A percentile compares a stretch with the other conserved stretches of the same genome.
Evolutionary conservation across 2,113 vertebrate species (phyloP).

Genomic region (Helogale parvula): DNA sequence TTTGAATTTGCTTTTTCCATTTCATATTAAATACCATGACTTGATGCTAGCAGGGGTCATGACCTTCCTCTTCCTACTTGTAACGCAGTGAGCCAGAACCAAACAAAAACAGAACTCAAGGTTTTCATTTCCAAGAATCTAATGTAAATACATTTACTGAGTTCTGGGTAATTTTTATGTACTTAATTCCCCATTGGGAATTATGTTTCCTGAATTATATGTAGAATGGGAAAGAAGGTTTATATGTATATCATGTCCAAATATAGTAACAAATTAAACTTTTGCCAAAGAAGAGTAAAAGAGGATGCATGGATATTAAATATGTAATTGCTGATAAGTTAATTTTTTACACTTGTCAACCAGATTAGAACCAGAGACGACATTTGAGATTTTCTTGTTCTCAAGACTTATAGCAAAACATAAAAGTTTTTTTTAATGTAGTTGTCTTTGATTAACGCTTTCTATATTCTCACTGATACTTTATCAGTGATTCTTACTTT

Average conservation of each 20-base stretch:
- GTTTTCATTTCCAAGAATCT: constrained; percentile 35
- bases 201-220: background rate
- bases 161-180: background rate
- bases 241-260: background rate
- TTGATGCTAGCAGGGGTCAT: background rate
- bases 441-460: background rate
- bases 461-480: background rate
- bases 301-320: background rate
- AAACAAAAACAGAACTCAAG: background rate
- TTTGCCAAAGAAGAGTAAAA: background rate
- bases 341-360: background rate
- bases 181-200: background rate
- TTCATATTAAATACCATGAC: background rate
- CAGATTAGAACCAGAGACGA: background rate
- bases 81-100: background rate
- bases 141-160: constrained; percentile 44
- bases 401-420: background rate
- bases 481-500: constrained; percentile 12
- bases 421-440: background rate
- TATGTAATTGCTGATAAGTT: constrained; percentile 1
- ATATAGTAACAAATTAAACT: background rate
- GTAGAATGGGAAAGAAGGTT: background rate
- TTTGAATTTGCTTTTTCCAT: constrained; percentile 3
- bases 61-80: background rate
- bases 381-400: background rate